These are phyloP conservation scores for Phengaris alcon DNA, from an alignment of 2,888 invertebrate genomes.

Conservation along the genomic window DNA sequence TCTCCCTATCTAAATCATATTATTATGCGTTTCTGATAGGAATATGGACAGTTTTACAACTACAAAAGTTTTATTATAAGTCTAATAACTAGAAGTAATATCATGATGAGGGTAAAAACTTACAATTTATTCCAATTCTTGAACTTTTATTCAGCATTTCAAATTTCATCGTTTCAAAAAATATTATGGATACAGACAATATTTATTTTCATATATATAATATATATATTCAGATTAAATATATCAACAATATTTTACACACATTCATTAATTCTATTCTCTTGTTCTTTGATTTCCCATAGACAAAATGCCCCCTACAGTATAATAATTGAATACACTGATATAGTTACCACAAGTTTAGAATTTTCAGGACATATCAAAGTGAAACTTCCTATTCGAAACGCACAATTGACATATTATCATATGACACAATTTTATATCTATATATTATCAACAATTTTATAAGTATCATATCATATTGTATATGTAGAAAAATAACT, in stretches of 20 bases:
- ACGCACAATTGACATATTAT: slow-evolving; percentile 22
- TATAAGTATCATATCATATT: slow-evolving; percentile 28
- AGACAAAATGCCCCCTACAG: not conserved
- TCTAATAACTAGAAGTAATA: not conserved
- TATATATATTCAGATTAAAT: too few species aligned
- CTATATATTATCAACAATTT: slow-evolving; percentile 28
- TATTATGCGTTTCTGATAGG: slow-evolving; percentile 27
- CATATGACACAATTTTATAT: slow-evolving; percentile 19
- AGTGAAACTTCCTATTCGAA: slow-evolving; percentile 18
- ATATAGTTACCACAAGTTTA: not conserved
- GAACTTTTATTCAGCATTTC: too few species aligned
- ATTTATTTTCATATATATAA: not conserved
- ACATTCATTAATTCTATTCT: not conserved
- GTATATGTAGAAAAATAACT: slow-evolving; percentile 28
- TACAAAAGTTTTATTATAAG: not conserved
- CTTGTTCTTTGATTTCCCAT: not conserved
- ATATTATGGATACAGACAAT: too few species aligned
- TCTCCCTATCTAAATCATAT: slow-evolving; percentile 12
- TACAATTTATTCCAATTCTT: too few species aligned
- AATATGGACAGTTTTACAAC: not conserved
- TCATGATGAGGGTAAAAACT: too few species aligned
- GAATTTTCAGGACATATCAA: not conserved
- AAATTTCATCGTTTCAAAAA: too few species aligned
- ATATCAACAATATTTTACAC: not conserved
- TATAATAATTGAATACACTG: not conserved